These are phyloP conservation scores for Drosophila biarmipes DNA, from an alignment of 1,140 invertebrate genomes.

Conservation along the genomic window DNA sequence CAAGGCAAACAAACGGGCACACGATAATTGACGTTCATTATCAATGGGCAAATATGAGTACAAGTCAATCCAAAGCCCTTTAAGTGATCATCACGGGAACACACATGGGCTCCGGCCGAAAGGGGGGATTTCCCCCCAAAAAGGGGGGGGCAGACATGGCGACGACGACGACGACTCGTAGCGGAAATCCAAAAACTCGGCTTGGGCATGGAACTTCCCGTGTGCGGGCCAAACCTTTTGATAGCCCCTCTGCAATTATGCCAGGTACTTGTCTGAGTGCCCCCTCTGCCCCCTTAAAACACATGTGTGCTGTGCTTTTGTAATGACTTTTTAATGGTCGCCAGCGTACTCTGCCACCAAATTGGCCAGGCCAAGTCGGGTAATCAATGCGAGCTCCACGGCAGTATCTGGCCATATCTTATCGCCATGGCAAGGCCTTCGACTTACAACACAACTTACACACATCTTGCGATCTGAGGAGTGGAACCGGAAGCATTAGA, in stretches of 20 bases:
- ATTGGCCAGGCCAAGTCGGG: slow-evolving; percentile 42
- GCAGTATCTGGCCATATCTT: slow-evolving; percentile 58
- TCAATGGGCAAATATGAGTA: slow-evolving; percentile 74
- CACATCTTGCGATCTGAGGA: slow-evolving; percentile 4
- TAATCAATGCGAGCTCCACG: slow-evolving; percentile 42
- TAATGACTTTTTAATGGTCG: slow-evolving; percentile 63
- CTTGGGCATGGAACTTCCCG: slow-evolving; percentile 72
- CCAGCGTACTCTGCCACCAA: slow-evolving; percentile 45
- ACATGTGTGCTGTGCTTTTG: slow-evolving; percentile 45
- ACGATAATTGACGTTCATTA: slow-evolving; percentile 78
- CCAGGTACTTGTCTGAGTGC: slow-evolving; percentile 56
- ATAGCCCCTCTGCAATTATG: slow-evolving; percentile 59
- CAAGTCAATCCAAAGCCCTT: slow-evolving; percentile 73
- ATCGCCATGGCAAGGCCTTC: slow-evolving; percentile 62
- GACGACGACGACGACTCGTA: slow-evolving; percentile 20
- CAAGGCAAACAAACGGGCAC: slow-evolving; percentile 59
- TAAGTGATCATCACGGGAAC: slow-evolving; percentile 48
- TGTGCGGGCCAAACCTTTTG: slow-evolving; percentile 32
- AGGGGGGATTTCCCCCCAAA: neutral
- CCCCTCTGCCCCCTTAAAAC: neutral
- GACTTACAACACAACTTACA: slow-evolving; percentile 33
- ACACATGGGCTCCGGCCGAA: neutral
- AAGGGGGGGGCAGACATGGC: slow-evolving; percentile 36
- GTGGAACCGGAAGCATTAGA: slow-evolving; percentile 77
- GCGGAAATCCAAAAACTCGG: slow-evolving; percentile 57